A percentile compares a stretch with the other conserved stretches of the same genome.
Conservation (phyloP, 2,888 invertebrate genomes). For the Notodromas monacha region DNA sequence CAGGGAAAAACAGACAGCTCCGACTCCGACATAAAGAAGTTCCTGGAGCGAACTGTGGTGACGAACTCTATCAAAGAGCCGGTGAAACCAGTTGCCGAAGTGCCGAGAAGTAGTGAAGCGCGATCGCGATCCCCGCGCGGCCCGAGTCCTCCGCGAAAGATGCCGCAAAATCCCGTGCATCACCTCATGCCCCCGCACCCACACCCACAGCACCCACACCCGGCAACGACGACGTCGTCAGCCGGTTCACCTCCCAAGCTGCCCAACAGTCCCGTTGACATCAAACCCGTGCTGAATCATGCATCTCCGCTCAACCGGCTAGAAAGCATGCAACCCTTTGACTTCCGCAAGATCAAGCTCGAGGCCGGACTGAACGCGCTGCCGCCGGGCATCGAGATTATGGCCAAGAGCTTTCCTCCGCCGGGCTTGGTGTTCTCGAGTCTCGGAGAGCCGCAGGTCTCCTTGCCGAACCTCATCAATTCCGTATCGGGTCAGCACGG, state of each 20-base stretch:
- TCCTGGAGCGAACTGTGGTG: conserved; percentile 20
- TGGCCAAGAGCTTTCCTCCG: not conserved
- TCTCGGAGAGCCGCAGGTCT: not conserved
- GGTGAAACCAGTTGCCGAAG: no score
- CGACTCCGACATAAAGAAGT: conserved; percentile 23
- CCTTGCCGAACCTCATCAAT: not conserved
- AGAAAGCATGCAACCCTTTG: conserved; percentile 83
- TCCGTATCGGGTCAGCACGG: not conserved
- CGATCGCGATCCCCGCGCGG: conserved; percentile 11
- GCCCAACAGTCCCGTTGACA: conserved; percentile 10
- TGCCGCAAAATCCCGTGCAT: no score
- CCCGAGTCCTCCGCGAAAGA: no score
- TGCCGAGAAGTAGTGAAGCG: no score
- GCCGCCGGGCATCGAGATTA: no score
- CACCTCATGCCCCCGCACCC: conserved; percentile 15
- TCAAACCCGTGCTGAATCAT: conserved; percentile 18
- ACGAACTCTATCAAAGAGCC: not conserved
- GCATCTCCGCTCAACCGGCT: conserved; percentile 51
- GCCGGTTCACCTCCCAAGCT: not conserved
- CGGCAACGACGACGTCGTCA: conserved; percentile 18
- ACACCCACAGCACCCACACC: conserved; percentile 19
- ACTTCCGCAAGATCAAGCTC: conserved; percentile 26
- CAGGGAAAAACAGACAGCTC: conserved; percentile 11
- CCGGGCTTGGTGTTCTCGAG: no score
- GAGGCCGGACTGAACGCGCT: no score